Base-by-base conservation (phyloP, 2,113 vertebrate genomes). In the Dolichallabes microphthalmus region DNA sequence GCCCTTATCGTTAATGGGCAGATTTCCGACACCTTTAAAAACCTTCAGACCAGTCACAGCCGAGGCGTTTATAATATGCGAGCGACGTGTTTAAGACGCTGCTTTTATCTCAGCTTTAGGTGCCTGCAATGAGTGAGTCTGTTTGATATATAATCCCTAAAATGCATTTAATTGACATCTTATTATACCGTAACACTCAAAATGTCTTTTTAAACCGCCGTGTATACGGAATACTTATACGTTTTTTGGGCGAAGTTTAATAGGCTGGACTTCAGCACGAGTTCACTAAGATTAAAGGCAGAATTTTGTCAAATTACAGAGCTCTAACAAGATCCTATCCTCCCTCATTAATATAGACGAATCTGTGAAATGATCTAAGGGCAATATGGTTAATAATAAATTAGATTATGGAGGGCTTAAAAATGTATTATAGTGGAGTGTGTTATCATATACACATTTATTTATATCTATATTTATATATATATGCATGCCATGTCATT, bases 1-100 rank as follows among this genome's bases (percentile, higher is more conserved):
- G 92, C 87, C 88, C 92, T 94, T 95, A 95, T 95, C 94, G n/a
- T 94, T 94, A 91, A 88, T 92, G 92, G 92, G 93, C 94, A 95
- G 93, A 94, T 94, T 94, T 91, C 90, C 92, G 92, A 94, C 94
- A 94, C 91, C 91, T 92, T 85, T 91, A 94, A 93, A 55, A 93
- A 93, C 93, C 91, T 92, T 93, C 86, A 82, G 92, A 92, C 93
- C 92, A 90, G 94, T 93, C 93, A 91, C 93, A 93, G 93, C 92
- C 93, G 90, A 25, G 89, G 87, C 90, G 8, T 77, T 88, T 87
- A 83, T 82, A 82, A 79, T 88, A 82, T 64, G 75, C 85, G 50
- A 8, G 64, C 74, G 45, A 73, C 66, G 76, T 82, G 84, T 88
- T 88, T 80, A 80, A 89, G 83, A 86, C 63, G n/a, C 35, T 76